A percentile compares a stretch with the other conserved stretches of the same genome.
Evolutionary conservation across 2,797 vertebrate genomes (phyloP).

Genomic region (Sphenopsis melanotis): DNA sequence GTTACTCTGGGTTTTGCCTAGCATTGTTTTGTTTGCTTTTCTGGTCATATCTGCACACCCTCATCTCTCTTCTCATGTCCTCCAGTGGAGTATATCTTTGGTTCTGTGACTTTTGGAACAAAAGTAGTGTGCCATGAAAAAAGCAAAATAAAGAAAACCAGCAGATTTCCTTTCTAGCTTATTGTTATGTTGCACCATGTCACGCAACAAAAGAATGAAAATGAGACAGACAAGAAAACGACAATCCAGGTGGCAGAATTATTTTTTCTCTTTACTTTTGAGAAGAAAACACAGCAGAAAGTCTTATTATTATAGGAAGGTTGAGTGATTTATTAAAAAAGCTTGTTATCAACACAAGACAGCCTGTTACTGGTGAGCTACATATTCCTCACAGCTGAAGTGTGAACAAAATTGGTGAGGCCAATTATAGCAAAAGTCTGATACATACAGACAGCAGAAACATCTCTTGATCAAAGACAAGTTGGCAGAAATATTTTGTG

Average conservation of each 20-base stretch:
- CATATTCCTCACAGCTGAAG: slow-evolving; percentile 54
- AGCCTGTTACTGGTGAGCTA: slow-evolving; percentile 61
- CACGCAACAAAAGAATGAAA: slow-evolving; percentile 28
- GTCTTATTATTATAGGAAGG: slow-evolving; percentile 57
- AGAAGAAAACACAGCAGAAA: slow-evolving; percentile 56
- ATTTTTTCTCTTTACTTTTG: slow-evolving; percentile 30
- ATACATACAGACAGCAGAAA: slow-evolving; percentile 50
- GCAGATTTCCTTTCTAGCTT: background rate
- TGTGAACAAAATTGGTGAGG: slow-evolving; percentile 58
- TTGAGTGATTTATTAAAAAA: slow-evolving; percentile 70
- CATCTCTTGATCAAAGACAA: slow-evolving; percentile 57
- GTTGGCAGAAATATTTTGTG: slow-evolving; percentile 45
- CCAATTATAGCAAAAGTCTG: slow-evolving; percentile 63
- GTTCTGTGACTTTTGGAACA: background rate
- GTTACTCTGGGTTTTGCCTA: background rate
- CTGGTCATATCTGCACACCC: background rate
- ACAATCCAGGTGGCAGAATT: slow-evolving; percentile 42
- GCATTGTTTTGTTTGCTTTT: background rate
- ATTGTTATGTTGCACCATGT: background rate
- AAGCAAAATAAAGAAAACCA: background rate
- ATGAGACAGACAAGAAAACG: slow-evolving; percentile 39
- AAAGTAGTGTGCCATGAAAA: background rate
- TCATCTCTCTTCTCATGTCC: background rate
- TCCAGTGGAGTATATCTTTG: background rate
- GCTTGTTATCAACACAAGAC: slow-evolving; percentile 68